Base-by-base conservation (phyloP, 2,888 invertebrate genomes). In the Abrostola triplasia region DNA sequence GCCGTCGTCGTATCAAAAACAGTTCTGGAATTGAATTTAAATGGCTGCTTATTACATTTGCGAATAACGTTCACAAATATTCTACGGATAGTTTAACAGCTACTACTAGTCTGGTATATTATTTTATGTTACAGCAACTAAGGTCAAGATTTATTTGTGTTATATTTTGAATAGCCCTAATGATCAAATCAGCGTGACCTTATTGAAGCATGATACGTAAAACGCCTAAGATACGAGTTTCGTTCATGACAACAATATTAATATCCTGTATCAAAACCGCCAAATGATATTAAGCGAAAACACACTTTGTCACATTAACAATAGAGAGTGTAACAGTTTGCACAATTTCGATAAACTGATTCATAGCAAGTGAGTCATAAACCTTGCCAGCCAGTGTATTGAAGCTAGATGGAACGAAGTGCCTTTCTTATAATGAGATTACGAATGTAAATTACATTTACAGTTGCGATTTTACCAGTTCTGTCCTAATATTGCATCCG, bases 321-420 rank as follows among this genome's bases (percentile, higher is more conserved):
- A 70, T 78, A 78, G 62, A 70, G 72, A 64, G 36, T 64, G 57
- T 66, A 59, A 66, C 59, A 13, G 62, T 42, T 66, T 58, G 62
- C 36, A 60, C 36, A 53, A 63, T 70, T 70, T 65, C 58, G 37
- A 59, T 53, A 53, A 61, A 67, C 61, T 78, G 81, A 80, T 69
- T 80, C 79, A 78, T 67, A 64, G 56, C 61, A 61, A 67, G 59
- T 79, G 81, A 79, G 57, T 80, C 81, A 79, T 70, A 68, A 77
- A 73, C 76, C 66, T 72, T 67, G 67, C 68, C 64, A 63, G 63
- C 52, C 55, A 62, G 57, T 69, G 73, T 75, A 65, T 79, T 70
- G 62, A 70, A 74, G 66, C 66, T 78, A 75, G 55, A 48, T 56
- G 49, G 59, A 68, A 68, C 72, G 54, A 68, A 70, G 60, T 69